phyloP scores from a whole-genome alignment of 2,113 vertebrate species.

The Pygoscelis adeliae region DNA sequence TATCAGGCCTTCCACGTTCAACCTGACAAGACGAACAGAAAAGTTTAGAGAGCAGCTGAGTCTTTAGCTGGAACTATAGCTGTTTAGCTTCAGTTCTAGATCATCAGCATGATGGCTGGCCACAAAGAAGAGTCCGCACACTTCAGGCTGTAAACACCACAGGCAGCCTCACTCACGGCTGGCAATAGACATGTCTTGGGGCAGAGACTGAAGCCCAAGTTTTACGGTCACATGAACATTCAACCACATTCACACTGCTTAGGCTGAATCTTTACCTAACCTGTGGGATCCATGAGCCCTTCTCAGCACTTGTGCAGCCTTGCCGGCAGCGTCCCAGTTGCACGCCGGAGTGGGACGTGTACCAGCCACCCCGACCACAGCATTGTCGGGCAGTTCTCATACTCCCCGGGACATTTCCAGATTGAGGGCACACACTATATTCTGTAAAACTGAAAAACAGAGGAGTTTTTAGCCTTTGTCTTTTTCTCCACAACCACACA shows the following conservation, averaged over 20 bases:
- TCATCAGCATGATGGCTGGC: not conserved
- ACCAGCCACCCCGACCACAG: not conserved
- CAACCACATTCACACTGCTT: not conserved
- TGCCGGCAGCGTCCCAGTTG: rapidly evolving
- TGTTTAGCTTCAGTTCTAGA: not conserved
- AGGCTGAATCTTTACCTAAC: not conserved
- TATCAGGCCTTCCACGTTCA: not conserved
- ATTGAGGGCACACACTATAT: rapidly evolving
- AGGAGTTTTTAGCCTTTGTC: not conserved
- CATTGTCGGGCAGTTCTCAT: no score
- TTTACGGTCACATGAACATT: not conserved
- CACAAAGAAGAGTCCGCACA: not conserved
- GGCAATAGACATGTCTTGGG: rapidly evolving
- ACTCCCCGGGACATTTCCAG: not conserved
- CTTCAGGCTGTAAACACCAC: not conserved
- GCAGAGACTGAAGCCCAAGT: not conserved
- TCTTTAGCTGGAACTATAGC: not conserved
- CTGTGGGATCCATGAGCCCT: rapidly evolving
- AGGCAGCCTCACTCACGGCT: rapidly evolving
- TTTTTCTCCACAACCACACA: not conserved
- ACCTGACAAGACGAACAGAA: not conserved
- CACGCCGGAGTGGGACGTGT: rapidly evolving
- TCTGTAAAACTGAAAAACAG: not conserved
- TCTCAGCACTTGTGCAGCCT: not conserved
- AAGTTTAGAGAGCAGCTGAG: not conserved